Base-by-base conservation (phyloP, 2,888 invertebrate species). In the Miltochrista miniata region DNA sequence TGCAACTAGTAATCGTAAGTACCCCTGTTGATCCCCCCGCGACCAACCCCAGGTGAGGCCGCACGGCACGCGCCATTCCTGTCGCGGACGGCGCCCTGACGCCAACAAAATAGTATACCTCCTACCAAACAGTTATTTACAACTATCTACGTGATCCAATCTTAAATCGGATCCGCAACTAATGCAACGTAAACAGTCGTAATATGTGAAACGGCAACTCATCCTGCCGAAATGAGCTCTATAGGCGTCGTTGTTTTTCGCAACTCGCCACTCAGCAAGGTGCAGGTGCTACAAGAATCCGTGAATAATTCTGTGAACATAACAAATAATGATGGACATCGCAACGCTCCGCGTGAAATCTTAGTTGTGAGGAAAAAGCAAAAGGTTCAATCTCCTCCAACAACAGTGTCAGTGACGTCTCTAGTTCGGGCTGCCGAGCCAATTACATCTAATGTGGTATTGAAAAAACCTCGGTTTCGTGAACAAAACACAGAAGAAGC, bases 241-340 rank as follows among this genome's bases (percentile, higher is more conserved):
- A 87, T 93, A 67, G 92, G 93, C 76, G 92, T 93, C 58, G 93
- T 93, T 59, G 92, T 93, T 73, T 92, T 92, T 85, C 93, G 93
- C 84, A 93, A 93, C 84, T 91, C 93, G 64, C 87, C 91, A 63
- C 86, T 92, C 69, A 86, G 86, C 75, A 93, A 93, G 75, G 79
- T 93, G 87, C 94, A 94, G 92, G 93, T 94, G 86, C 92, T 94
- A 64, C 94, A 94, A 74, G 93, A 93, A 80, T 86, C 92, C 79
- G 93, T 93, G 83, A 93, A 93, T 90, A 93, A 93, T 88, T 82
- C 90, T 74, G 80, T 90, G 76, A 93, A 92, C 75, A 93, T 92
- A 76, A 86, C 86, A 65, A 90, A 89, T 70, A 89, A 89, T 64
- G 85, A 82, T 51, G 55, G 59, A 47, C 82, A 78, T 68, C 84